phyloP scores from a whole-genome alignment of 2,888 invertebrate species.

The Agrochola circellaris region DNA sequence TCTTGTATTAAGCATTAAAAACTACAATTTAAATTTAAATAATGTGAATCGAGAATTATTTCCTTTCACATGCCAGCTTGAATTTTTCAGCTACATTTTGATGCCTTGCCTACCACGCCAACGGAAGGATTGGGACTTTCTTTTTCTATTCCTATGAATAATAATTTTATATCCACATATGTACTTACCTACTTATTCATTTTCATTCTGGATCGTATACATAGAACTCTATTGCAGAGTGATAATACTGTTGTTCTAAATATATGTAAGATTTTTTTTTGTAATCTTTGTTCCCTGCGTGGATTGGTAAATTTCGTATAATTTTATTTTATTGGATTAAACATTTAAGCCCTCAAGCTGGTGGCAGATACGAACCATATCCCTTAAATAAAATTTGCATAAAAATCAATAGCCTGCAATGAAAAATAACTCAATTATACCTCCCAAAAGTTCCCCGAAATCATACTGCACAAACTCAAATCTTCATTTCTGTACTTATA shows the following conservation, averaged over 20 bases:
- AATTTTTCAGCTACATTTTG: neutral
- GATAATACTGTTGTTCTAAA: neutral
- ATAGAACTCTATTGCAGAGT: neutral
- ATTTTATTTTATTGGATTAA: neutral
- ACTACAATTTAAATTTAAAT: neutral
- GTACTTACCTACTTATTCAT: neutral
- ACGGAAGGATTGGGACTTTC: neutral
- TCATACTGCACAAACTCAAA: constrained; percentile 69
- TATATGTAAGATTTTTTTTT: neutral
- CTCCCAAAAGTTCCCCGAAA: constrained; percentile 55
- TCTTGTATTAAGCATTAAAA: neutral
- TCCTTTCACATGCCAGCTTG: too few relatives aligned
- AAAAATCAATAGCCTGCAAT: constrained; percentile 26
- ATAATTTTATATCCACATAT: neutral
- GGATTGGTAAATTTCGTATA: neutral
- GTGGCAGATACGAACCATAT: constrained; percentile 4
- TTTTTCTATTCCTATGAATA: neutral
- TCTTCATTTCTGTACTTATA: constrained; percentile 72
- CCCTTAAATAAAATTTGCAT: constrained; percentile 19
- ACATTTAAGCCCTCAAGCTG: neutral
- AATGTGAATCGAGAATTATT: neutral
- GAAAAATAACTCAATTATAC: constrained; percentile 58
- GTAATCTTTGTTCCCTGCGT: neutral
- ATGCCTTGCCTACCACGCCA: neutral
- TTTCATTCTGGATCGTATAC: neutral